Base-by-base conservation (phyloP, 2,888 invertebrate species). In the Tetragnatha montana region DNA sequence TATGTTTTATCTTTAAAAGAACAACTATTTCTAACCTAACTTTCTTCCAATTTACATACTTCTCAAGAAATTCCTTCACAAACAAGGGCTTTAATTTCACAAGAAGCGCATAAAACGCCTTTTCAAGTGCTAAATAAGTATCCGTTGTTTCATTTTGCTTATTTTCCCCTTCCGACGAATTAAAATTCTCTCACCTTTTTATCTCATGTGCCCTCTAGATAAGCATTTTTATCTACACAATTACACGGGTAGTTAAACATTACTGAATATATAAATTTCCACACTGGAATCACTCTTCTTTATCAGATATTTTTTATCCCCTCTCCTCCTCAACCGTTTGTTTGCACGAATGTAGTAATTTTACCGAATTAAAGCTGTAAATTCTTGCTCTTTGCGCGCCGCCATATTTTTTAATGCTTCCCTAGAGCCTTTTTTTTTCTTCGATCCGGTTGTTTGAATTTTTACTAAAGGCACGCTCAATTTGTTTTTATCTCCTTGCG, bases 191-290 rank as follows among this genome's bases (percentile, higher is more conserved):
- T 22, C 35, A 73, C 14, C 14, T 14, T 35, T 22, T 3, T 4
- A 10, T 74, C 35, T 74, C 35, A 74, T 74, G 17, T 60, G 14
- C 60, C 12, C 60, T 74, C 35, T 22, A 74, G 17, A 74, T 22
- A 22, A 73, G 35, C 22, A 17, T 35, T 74, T 17, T 74, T 74
- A 35, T 74, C 35, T 74, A 21, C 35, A 35, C 74, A 74, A 74
- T 35, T 74, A 74, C 74, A 47, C 74, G 74, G 35, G 35, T 14
- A 74, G 74, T 74, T 74, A 74, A 74, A 74, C 74, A 17, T 74
- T 35, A 74, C 60, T 22, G 35, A 74, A 74, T 22, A 74, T 22
- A 22, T 35, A 17, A 47, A 74, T 47, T 74, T 74, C 35, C 10
- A 21, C 7, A 35, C 35, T 17, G 8, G 35, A 74, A 74, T 22